phyloP scores from a whole-genome alignment of 2,888 invertebrate species.

The Eulithis prunata region DNA sequence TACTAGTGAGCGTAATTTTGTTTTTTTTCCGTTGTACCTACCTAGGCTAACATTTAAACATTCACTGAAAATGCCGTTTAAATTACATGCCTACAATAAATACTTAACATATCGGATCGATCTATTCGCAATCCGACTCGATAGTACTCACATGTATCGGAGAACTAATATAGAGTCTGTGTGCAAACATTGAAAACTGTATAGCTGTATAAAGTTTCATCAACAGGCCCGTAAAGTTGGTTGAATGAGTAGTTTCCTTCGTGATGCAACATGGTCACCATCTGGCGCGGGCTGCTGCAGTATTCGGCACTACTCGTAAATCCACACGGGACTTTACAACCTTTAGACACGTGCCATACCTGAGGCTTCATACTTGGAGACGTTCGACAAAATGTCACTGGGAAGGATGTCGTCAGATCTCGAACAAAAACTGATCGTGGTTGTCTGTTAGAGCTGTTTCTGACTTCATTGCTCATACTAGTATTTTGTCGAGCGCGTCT shows the following conservation, averaged over 20 bases:
- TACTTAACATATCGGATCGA: no score
- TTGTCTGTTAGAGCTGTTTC: no score
- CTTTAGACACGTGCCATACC: constrained; percentile 44
- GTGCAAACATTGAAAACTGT: neutral
- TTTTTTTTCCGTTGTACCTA: no score
- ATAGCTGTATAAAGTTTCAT: neutral
- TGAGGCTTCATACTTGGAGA: constrained; percentile 2
- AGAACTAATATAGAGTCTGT: neutral
- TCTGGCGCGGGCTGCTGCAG: constrained; percentile 52
- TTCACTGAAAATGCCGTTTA: no score
- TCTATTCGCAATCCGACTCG: no score
- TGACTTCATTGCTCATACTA: no score
- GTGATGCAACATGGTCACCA: constrained; percentile 49
- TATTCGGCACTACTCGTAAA: constrained; percentile 60
- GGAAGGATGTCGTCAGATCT: neutral
- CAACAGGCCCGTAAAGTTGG: constrained; percentile 5
- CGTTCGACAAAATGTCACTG: neutral
- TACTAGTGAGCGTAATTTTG: no score
- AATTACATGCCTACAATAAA: no score
- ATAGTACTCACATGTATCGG: neutral
- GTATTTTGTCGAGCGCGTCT: no score
- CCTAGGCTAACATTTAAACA: no score
- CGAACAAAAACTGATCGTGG: neutral
- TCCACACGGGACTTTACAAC: constrained; percentile 56
- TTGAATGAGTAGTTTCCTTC: constrained; percentile 33